phyloP scores from a whole-genome alignment of 2,888 invertebrate species.

The Macrostomum cliftonense region DNA sequence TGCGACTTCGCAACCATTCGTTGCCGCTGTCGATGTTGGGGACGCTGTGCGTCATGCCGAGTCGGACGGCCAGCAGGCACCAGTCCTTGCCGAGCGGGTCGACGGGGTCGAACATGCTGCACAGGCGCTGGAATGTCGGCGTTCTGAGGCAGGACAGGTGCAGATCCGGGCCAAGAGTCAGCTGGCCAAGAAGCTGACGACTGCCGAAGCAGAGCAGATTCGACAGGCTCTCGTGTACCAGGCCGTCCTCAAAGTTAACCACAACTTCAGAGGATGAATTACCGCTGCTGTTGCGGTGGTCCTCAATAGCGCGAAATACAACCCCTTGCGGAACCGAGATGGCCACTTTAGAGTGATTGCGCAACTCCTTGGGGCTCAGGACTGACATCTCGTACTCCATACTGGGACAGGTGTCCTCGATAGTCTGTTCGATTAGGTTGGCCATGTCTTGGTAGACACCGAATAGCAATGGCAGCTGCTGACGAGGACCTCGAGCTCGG shows the following conservation, averaged over 20 bases:
- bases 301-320: conserved; percentile 10
- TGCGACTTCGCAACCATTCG: conserved; percentile 16
- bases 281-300: neutral
- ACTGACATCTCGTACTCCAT: conserved; percentile 49
- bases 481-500: conserved; percentile 48
- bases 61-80: conserved; percentile 42
- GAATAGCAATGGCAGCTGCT: conserved; percentile 39
- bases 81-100: conserved; percentile 44
- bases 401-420: conserved; percentile 50
- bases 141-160: conserved; percentile 46
- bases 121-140: conserved; percentile 42
- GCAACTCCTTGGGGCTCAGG: conserved; percentile 46
- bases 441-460: conserved; percentile 52
- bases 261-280: neutral
- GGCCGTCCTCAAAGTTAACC: conserved; percentile 21
- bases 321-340: conserved; percentile 11
- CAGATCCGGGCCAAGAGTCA: conserved; percentile 44
- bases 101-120: conserved; percentile 40
- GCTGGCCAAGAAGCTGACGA: conserved; percentile 37
- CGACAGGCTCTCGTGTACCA: conserved; percentile 43
- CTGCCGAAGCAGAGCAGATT: conserved; percentile 46
- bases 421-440: conserved; percentile 47
- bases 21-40: conserved; percentile 37
- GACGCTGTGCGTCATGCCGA: conserved; percentile 43
- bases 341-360: conserved; percentile 27